Base-by-base conservation (phyloP, 2,888 invertebrate genomes). In the Cantharis flavilabris region DNA sequence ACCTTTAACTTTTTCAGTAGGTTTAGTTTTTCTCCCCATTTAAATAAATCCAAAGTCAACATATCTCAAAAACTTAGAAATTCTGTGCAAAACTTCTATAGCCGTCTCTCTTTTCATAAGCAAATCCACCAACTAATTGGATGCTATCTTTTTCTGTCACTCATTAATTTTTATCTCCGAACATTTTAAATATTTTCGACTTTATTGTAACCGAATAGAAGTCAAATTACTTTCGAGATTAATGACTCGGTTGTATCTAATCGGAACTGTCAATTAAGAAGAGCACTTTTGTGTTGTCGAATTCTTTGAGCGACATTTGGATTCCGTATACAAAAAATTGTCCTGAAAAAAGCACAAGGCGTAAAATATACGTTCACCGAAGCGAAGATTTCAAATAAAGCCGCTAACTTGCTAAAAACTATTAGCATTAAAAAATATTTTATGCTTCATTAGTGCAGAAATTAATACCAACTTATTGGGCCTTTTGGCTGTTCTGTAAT, bases 231-330 rank as follows among this genome's bases (percentile, higher is more conserved):
- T 81, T 76, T 76, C 76, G 79, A 82, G 85, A 85, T 85, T 86
- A 85, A 86, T 84, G 85, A 83, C 78, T 79, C 82, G 76, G 78
- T 76, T 82, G 80, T 85, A 86, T 87, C 87, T 87, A 87, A 87
- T 87, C 87, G 84, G 62, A 69, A 84, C 86, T 87, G 87, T 87
- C 87, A 87, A 87, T 87, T 87, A 87, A 85, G 82, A 82, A 80
- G 84, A 84, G 83, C 84, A 82, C 82, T 81, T 82, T 76, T 81
- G 84, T 84, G 84, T 86, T 84, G 85, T 84, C 80, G 80, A 76
- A 83, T 82, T 82, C 82, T 74, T 77, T 71, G 23, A 76, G 64
- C 67, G 73, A 67, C 69, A 62, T 67, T 69, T 71, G 63, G 75
- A 75, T 75, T 75, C 64, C 63, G 65, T 16, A 11, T 72, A 76